phyloP scores from a whole-genome alignment of 2,113 vertebrate species.

The Brachypodius melanocephalos region DNA sequence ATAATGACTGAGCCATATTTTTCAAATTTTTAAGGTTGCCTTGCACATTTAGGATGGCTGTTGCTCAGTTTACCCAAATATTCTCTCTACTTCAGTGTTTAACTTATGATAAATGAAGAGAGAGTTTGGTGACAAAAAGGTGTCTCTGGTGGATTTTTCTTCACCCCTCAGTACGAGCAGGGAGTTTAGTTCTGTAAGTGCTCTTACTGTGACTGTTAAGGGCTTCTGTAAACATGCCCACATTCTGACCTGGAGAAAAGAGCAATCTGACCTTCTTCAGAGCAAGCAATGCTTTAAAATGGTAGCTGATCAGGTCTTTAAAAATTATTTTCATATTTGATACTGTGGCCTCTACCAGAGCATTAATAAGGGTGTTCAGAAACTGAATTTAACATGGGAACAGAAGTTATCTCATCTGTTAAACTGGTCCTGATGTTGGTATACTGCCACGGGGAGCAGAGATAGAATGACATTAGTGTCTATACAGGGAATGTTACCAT shows the following conservation, averaged over 20 bases:
- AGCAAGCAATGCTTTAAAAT: background rate
- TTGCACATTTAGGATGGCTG: background rate
- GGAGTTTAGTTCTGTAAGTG: background rate
- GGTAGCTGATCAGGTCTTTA: background rate
- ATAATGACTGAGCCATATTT: background rate
- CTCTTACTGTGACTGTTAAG: background rate
- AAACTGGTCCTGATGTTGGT: background rate
- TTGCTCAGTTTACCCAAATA: background rate
- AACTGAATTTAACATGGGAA: background rate
- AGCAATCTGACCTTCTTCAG: background rate
- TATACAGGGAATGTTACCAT: background rate
- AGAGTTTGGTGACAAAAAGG: background rate
- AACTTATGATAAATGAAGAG: background rate
- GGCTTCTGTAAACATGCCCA: background rate
- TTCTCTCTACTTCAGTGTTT: background rate
- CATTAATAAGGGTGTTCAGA: background rate
- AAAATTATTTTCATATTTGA: background rate
- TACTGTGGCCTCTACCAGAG: background rate
- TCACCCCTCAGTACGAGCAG: fast-evolving
- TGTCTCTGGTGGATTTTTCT: background rate
- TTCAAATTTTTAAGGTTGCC: background rate
- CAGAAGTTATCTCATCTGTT: background rate
- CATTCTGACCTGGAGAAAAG: background rate
- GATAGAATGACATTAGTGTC: background rate
- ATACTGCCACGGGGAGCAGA: background rate